Evolutionary conservation across 2,797 vertebrate genomes (phyloP).

Genomic region (Propithecus perrieri): DNA sequence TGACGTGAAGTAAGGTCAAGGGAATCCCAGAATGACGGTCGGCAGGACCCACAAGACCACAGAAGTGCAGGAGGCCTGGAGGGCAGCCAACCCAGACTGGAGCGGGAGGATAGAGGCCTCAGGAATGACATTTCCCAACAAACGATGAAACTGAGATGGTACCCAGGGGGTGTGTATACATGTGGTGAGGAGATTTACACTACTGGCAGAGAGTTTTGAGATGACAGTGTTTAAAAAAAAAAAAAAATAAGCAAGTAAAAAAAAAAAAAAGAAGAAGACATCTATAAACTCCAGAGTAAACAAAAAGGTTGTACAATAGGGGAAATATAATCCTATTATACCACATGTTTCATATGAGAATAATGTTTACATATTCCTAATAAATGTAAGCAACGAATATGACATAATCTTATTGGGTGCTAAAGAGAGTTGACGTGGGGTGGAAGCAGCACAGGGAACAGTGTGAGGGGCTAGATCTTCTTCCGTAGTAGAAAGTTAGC

Average conservation of each 20-base stretch:
- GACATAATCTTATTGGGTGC: rapidly evolving
- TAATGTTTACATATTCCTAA: neutral
- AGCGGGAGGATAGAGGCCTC: neutral
- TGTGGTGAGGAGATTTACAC: neutral
- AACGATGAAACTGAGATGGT: neutral
- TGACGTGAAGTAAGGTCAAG: neutral
- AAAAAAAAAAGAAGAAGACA: neutral
- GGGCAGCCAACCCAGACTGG: no score
- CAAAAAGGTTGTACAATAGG: neutral
- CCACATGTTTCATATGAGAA: neutral
- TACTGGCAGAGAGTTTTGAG: neutral
- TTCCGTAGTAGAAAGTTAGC: neutral
- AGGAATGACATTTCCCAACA: neutral
- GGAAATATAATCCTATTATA: neutral
- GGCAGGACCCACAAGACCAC: neutral
- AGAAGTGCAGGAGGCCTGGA: neutral
- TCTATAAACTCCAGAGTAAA: neutral
- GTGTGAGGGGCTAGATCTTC: neutral
- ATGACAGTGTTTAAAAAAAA: neutral
- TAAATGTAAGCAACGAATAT: neutral
- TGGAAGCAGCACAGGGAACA: neutral
- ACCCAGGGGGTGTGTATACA: rapidly evolving
- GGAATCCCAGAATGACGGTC: neutral
- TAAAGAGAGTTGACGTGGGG: neutral
- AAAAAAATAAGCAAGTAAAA: neutral